Base-by-base conservation (phyloP, 2,113 vertebrate genomes). In the Ophthalmolycus amberensis region DNA sequence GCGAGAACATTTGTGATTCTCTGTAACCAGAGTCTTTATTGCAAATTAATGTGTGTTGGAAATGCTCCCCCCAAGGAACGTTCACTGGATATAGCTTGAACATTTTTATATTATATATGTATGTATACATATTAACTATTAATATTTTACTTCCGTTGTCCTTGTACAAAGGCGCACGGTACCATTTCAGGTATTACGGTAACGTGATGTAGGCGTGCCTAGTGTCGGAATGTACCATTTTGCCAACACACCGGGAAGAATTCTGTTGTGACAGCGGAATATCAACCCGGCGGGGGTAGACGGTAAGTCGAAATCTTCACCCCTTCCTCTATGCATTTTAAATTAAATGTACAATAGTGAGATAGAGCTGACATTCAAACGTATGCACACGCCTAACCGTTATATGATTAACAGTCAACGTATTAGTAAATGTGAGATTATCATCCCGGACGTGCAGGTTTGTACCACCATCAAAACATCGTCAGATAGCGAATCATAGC, bases 261-360 rank as follows among this genome's bases (percentile, higher is more conserved):
- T 91, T 91, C 71, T 90, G 91, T 92, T 93, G 89, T 92, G 89
- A 91, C 89, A 91, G 92, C 77, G 42, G 75, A 90, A 84, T 80
- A 71, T 74, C 73, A 89, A 87, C 88, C 92, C 89, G 91, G 91
- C 74, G 58, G 89, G 84, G 84, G 85, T 67, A 83, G 20, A 92
- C 91, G 90, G 92, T 87, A 88, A 91, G 89, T 62, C 29, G n/a
- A 70, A 29, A 44, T 74, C 27, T 12, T 12, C 1, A 37, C 32
- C 63, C 6, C 44, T 83, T 83, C 18, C 14, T 64, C 40, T 20
- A 0, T 72, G 2, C 67, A 5, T 54, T 78, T 71, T 22, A 14
- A 56, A 40, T 52, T 9, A 16, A 67, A 29, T 20, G 0, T 9
- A 9, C 9, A 14, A 5, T 0, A 25, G 6, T 22, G 9, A 38